Base-by-base conservation (phyloP, 2,113 vertebrate genomes). In the Amphiprion ocellaris region DNA sequence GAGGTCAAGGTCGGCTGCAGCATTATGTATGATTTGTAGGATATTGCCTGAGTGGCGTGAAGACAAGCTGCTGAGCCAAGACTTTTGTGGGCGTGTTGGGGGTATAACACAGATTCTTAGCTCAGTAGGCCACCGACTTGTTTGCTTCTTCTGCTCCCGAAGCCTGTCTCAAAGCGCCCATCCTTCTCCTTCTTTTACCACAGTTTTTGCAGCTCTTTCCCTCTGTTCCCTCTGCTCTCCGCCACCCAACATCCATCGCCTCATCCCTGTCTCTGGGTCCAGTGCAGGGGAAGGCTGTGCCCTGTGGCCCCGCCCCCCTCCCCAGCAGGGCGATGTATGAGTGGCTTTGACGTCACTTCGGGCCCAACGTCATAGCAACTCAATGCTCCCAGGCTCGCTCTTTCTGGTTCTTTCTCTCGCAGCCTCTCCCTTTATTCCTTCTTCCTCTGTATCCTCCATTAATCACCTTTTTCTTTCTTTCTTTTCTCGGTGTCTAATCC, bases 321-420 rank as follows among this genome's bases (percentile, higher is more conserved):
- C 53, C 56, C 70, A 84, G 77, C 82, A 87, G 75, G 66, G 71
- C 92, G 84, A 92, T 89, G 87, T 92, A 87, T 87, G 87, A 88
- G 89, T 85, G 88, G 83, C 86, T 80, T 77, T 92, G 92, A 93
- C 90, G 92, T 94, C 91, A 94, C 74, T 70, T 58, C 50, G 44
- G 61, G 76, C 54, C 79, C 23, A 69, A 84, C 89, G 85, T 93
- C 92, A 92, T 74, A 83, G 87, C 86, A 82, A 69, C 80, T 85
- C 82, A 73, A n/a, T 64, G 74, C 88, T 91, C 83, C 47, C 86
- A 83, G 86, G 77, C 79, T 82, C 53, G 37, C 66, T 86, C 78
- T 85, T 69, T 89, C 79, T 83, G 58, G 77, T 55, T 54, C 81
- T 70, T 83, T 86, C 77, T 91, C 77, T 82, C 67, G 14, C 55